Conservation (phyloP, 2,888 invertebrate genomes). For the Tipula lateralis region DNA sequence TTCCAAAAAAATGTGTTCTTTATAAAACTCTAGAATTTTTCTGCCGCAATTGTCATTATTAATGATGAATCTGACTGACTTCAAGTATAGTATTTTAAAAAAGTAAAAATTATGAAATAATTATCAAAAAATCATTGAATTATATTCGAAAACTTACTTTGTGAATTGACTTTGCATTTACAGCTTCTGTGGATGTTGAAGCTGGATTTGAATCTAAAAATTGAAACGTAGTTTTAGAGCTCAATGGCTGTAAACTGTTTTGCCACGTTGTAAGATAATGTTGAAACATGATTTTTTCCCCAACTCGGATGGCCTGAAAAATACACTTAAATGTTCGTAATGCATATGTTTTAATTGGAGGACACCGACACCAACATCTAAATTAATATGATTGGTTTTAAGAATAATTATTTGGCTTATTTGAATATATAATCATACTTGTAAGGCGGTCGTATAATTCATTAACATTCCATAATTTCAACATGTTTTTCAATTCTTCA, state of each 20-base stretch:
- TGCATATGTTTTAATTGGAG: not conserved
- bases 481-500: no score
- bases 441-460: no score
- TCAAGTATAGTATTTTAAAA: not conserved
- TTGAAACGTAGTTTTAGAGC: not conserved
- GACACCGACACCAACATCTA: not conserved
- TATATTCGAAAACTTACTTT: not conserved
- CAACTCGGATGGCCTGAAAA: not conserved
- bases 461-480: no score
- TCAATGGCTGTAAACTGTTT: not conserved
- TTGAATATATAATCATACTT: no score
- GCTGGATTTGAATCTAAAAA: not conserved
- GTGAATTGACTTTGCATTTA: not conserved
- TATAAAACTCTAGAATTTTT: not conserved
- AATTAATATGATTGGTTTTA: no score
- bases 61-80: not conserved
- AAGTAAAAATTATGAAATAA: not conserved
- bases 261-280: not conserved
- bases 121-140: not conserved
- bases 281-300: not conserved
- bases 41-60: not conserved
- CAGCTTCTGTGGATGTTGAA: not conserved
- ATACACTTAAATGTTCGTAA: not conserved
- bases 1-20: no score
- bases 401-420: no score